Conservation (phyloP, 2,888 invertebrate species). For the Cataglyphis albicans region DNA sequence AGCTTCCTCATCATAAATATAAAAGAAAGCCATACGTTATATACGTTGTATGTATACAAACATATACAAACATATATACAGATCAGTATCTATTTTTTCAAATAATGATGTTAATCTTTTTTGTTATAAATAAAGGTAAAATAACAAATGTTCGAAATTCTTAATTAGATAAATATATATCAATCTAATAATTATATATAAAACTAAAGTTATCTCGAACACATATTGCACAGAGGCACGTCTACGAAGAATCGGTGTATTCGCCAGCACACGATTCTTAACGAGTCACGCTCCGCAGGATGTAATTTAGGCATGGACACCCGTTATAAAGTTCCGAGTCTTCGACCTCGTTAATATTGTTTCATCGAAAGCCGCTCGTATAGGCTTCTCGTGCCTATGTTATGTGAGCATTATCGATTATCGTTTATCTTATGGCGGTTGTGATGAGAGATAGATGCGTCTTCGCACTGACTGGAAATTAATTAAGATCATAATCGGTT, state of each 20-base stretch:
- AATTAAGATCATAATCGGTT: constrained; percentile 18
- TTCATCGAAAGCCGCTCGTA: neutral
- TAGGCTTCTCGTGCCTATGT: neutral
- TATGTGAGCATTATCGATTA: constrained; percentile 15
- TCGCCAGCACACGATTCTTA: constrained; percentile 59
- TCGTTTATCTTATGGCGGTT: neutral
- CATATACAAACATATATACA: neutral
- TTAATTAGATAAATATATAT: neutral
- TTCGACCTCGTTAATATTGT: constrained; percentile 70
- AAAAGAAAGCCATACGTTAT: neutral
- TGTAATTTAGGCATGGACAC: constrained; percentile 81
- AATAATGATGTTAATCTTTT: neutral
- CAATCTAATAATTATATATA: neutral
- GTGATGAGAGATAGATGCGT: neutral
- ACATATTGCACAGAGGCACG: neutral
- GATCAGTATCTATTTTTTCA: neutral
- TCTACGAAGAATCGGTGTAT: neutral
- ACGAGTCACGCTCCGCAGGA: constrained; percentile 81
- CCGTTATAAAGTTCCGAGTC: constrained; percentile 74
- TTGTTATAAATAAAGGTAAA: neutral
- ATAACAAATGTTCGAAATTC: neutral
- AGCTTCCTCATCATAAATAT: constrained; percentile 5
- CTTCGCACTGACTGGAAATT: neutral
- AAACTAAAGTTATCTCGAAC: neutral
- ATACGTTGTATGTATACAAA: too few relatives aligned